phyloP scores from a whole-genome alignment of 2,113 vertebrate species.

The Bos indicus region DNA sequence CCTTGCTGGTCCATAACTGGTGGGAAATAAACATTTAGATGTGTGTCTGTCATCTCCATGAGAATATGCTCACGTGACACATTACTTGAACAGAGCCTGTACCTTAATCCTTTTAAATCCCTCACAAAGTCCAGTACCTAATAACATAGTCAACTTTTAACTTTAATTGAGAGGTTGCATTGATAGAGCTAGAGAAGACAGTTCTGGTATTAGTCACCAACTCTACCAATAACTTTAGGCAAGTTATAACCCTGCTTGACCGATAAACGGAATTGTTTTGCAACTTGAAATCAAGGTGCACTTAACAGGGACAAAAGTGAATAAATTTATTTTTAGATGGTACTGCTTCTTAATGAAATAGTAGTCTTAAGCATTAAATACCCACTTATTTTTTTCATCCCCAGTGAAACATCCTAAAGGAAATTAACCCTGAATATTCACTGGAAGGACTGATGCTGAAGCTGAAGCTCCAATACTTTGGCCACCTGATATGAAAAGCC shows the following conservation, averaged over 20 bases:
- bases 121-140: neutral
- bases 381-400: neutral
- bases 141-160: neutral
- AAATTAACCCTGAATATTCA: neutral
- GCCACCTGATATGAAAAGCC: neutral
- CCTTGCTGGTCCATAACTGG: neutral
- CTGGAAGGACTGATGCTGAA: neutral
- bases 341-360: neutral
- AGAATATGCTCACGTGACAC: neutral
- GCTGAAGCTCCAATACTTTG: neutral
- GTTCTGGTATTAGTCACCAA: neutral
- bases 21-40: neutral
- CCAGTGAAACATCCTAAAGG: neutral
- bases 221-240: neutral
- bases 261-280: neutral
- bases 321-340: neutral
- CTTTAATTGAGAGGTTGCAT: neutral
- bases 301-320: neutral
- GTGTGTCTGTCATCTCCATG: neutral
- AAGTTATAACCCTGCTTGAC: neutral
- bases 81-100: neutral
- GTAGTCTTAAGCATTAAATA: constrained; percentile 20
- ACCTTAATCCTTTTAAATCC: neutral
- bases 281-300: neutral
- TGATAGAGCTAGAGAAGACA: neutral